Conservation (phyloP, 2,888 invertebrate genomes). For the Marronus borbonicus region DNA sequence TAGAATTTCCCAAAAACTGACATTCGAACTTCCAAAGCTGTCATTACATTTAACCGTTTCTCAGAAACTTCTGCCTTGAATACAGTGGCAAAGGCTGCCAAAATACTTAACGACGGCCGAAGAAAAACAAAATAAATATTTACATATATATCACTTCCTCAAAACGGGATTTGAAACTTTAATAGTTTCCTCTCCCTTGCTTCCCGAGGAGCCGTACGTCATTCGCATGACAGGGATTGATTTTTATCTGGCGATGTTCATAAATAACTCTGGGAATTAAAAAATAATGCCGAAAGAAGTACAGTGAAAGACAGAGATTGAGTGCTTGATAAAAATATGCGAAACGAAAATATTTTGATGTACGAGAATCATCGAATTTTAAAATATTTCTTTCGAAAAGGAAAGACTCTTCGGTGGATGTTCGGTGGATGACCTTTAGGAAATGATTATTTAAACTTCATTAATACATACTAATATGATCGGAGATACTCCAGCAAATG, state of each 20-base stretch:
- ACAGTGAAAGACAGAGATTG: not conserved
- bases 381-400: too few relatives aligned
- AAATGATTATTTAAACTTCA: too few relatives aligned
- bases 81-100: slow-evolving; percentile 22
- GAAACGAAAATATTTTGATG: too few relatives aligned
- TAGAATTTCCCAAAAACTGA: slow-evolving; percentile 23
- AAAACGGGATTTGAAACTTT: slow-evolving; percentile 36
- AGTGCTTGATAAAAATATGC: not conserved
- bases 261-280: slow-evolving; percentile 16
- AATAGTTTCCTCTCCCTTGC: slow-evolving; percentile 34
- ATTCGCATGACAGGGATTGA: slow-evolving; percentile 37
- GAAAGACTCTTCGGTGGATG: too few relatives aligned
- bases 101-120: slow-evolving; percentile 34
- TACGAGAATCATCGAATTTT: too few relatives aligned
- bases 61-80: slow-evolving; percentile 17
- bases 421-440: too few relatives aligned
- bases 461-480: too few relatives aligned
- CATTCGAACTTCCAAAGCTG: slow-evolving; percentile 31
- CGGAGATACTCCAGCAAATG: too few relatives aligned
- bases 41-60: slow-evolving; percentile 34
- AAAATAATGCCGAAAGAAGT: not conserved
- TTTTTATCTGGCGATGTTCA: slow-evolving; percentile 1
- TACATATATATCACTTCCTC: slow-evolving; percentile 35
- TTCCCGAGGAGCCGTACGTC: not conserved
- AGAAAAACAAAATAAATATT: slow-evolving; percentile 24